Conservation (phyloP, 2,113 vertebrate genomes). For the Eudyptes chrysolophus region DNA sequence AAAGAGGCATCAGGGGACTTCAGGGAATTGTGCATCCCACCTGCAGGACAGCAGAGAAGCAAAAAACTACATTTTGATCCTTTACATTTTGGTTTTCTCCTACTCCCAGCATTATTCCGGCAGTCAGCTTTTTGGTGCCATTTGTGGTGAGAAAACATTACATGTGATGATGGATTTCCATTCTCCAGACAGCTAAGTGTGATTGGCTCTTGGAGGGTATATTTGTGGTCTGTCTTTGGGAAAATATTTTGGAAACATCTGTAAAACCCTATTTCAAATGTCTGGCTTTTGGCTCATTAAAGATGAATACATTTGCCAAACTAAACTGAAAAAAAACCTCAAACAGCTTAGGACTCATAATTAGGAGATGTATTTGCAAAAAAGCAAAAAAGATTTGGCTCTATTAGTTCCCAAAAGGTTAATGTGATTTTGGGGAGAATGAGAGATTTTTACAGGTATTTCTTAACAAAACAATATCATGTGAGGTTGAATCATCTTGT, state of each 20-base stretch:
- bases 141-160: not conserved
- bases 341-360: not conserved
- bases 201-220: not conserved
- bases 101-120: not conserved
- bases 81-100: not conserved
- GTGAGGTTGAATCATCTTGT: not conserved
- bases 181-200: not conserved
- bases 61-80: not conserved
- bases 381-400: not conserved
- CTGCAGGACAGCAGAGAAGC: not conserved
- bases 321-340: not conserved
- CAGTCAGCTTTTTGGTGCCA: not conserved
- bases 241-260: constrained; percentile 39
- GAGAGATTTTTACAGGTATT: not conserved
- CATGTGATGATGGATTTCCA: not conserved
- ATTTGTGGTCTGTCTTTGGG: not conserved
- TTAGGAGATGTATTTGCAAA: not conserved
- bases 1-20: not conserved
- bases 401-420: not conserved
- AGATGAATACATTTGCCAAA: not conserved
- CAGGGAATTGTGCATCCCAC: not conserved
- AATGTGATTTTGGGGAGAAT: not conserved
- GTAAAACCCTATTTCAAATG: not conserved
- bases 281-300: not conserved
- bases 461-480: not conserved